Percentiles rank a stretch among this genome's conserved stretches.
Evolutionary conservation across 2,113 vertebrate species (phyloP).

Genomic region (Acrocephalus arundinaceus): DNA sequence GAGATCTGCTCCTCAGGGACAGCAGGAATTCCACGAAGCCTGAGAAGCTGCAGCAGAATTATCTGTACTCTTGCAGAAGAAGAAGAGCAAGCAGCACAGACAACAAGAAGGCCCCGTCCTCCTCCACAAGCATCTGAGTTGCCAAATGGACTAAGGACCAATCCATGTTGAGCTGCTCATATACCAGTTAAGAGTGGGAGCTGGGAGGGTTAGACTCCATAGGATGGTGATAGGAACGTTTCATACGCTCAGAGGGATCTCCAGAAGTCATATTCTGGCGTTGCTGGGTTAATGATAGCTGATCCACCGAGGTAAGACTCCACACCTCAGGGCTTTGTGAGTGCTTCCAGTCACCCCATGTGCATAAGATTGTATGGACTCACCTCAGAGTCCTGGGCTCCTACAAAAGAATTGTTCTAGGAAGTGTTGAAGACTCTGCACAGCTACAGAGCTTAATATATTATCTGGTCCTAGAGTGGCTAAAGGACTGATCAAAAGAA

Average conservation of each 20-base stretch:
- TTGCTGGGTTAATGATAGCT: not conserved
- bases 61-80: not conserved
- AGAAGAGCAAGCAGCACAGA: not conserved
- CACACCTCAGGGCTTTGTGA: not conserved
- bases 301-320: not conserved
- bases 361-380: not conserved
- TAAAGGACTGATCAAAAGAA: not conserved
- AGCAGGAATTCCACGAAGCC: not conserved
- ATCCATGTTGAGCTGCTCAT: not conserved
- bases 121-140: not conserved
- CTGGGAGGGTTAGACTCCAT: not conserved
- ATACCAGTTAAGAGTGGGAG: not conserved
- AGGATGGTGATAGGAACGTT: not conserved
- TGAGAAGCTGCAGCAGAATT: not conserved
- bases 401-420: not conserved
- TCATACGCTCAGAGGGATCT: not conserved
- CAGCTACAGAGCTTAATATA: not conserved
- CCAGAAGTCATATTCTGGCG: not conserved
- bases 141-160: not conserved
- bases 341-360: not conserved
- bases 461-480: not conserved
- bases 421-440: too few relatives aligned
- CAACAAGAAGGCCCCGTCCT: not conserved
- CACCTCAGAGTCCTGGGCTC: not conserved
- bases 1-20: not conserved